phyloP scores from a whole-genome alignment of 1,140 invertebrate species.

The Psix sp. region DNA sequence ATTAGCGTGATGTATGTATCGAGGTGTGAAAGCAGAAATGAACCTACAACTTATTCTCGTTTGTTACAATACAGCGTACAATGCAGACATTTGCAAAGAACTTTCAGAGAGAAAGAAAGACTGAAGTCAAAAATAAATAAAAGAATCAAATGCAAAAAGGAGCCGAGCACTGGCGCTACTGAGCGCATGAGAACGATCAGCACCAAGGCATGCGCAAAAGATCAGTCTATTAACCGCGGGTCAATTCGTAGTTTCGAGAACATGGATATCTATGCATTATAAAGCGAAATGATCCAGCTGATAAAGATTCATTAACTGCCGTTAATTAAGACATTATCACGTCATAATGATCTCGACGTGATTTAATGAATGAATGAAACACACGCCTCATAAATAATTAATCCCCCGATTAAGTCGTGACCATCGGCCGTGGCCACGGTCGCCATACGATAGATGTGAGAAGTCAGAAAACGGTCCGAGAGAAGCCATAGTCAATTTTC shows the following conservation, averaged over 20 bases:
- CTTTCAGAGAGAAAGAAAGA: conserved; percentile 16
- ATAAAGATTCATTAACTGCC: conserved; percentile 76
- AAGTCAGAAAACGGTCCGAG: conserved; percentile 46
- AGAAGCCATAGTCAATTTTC: conserved; percentile 52
- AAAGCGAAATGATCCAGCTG: conserved; percentile 70
- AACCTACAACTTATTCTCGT: conserved; percentile 43
- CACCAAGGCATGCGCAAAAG: conserved; percentile 55
- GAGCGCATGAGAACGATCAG: conserved; percentile 24
- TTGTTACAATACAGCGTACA: conserved; percentile 51
- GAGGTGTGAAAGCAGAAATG: conserved; percentile 37
- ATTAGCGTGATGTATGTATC: conserved; percentile 19
- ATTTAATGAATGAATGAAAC: conserved; percentile 78
- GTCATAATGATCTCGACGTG: conserved; percentile 76
- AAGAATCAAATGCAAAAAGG: conserved; percentile 31
- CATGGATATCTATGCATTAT: conserved; percentile 64
- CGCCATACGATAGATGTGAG: conserved; percentile 48
- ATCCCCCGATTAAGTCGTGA: conserved; percentile 75
- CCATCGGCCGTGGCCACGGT: conserved; percentile 67
- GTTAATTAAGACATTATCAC: conserved; percentile 79
- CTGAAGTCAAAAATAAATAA: conserved; percentile 6
- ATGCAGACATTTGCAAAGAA: conserved; percentile 23
- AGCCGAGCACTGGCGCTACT: conserved; percentile 23
- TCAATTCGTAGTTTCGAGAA: conserved; percentile 73
- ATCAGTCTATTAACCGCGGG: conserved; percentile 72
- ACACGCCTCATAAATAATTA: conserved; percentile 78